Percentiles rank a stretch among this genome's conserved stretches.
Conservation (phyloP, 2,113 vertebrate species). For the western clawed frog (Xenopus tropicalis) region DNA sequence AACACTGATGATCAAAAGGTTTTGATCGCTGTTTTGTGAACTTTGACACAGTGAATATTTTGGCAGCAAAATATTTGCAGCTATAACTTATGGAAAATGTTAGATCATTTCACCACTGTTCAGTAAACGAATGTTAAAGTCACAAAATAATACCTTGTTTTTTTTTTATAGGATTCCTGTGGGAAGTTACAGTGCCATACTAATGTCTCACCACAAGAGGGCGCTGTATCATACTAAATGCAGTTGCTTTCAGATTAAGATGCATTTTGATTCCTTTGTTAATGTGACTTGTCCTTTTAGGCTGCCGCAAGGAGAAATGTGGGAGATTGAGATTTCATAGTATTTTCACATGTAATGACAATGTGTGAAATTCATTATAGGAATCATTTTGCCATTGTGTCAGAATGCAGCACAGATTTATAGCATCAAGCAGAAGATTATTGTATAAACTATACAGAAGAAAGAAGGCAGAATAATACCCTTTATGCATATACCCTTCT, state of each 20-base stretch:
- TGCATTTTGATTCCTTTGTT: neutral
- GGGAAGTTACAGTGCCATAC: neutral
- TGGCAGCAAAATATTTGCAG: too few relatives aligned
- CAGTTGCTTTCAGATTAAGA: neutral
- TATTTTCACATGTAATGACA: neutral
- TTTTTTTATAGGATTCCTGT: neutral
- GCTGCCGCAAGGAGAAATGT: neutral
- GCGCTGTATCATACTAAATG: neutral
- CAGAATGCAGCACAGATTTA: neutral
- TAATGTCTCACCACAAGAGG: conserved; percentile 7
- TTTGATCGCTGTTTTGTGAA: too few relatives aligned
- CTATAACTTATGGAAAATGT: too few relatives aligned
- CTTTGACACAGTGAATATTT: too few relatives aligned
- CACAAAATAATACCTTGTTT: too few relatives aligned
- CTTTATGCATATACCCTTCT: too few relatives aligned
- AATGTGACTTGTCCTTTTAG: neutral
- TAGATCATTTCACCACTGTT: too few relatives aligned
- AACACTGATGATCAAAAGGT: too few relatives aligned
- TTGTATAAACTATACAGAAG: too few relatives aligned
- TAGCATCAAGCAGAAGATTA: too few relatives aligned
- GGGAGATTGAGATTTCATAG: neutral
- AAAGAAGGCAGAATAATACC: too few relatives aligned
- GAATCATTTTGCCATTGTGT: neutral
- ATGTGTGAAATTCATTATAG: neutral
- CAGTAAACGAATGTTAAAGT: too few relatives aligned